Evolutionary conservation across 2,797 vertebrate species (phyloP).

Genomic region (Lepilemur ruficaudatus): DNA sequence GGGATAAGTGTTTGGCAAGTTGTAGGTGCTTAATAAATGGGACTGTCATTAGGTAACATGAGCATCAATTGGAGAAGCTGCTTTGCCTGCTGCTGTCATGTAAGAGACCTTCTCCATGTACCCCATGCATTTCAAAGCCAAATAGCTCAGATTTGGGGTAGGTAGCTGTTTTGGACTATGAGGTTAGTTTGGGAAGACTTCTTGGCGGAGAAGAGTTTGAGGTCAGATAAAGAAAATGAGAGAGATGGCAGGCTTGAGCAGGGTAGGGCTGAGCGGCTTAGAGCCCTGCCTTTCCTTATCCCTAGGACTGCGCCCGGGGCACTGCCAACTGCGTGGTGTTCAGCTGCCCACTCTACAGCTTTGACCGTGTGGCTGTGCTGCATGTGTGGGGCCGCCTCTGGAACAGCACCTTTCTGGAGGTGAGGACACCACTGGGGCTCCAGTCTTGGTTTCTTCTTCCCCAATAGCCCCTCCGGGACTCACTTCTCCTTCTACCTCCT

Average conservation of each 20-base stretch:
- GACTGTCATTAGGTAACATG: not conserved
- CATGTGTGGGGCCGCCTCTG: conserved; percentile 91
- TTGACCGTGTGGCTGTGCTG: conserved; percentile 88
- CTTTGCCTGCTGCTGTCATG: not conserved
- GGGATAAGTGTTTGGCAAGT: not conserved
- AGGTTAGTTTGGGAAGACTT: conserved; percentile 27
- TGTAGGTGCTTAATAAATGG: not conserved
- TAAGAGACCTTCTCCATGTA: not conserved
- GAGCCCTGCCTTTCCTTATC: not conserved
- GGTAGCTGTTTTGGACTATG: not conserved
- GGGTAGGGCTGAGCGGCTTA: not conserved
- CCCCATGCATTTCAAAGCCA: not conserved
- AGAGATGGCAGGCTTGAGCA: not conserved
- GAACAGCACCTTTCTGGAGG: conserved; percentile 97
- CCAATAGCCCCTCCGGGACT: not conserved
- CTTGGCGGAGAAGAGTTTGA: conserved; percentile 18
- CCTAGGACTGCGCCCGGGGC: conserved; percentile 91
- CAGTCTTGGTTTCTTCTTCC: not conserved
- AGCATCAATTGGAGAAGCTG: not conserved
- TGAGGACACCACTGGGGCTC: conserved; percentile 55
- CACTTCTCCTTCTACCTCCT: not conserved
- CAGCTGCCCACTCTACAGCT: conserved; percentile 92
- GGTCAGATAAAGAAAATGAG: not conserved
- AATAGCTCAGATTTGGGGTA: not conserved
- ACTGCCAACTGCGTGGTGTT: conserved; percentile 90